Conservation (phyloP, 2,113 vertebrate genomes). For the Machaerirhynchus nigripectus region DNA sequence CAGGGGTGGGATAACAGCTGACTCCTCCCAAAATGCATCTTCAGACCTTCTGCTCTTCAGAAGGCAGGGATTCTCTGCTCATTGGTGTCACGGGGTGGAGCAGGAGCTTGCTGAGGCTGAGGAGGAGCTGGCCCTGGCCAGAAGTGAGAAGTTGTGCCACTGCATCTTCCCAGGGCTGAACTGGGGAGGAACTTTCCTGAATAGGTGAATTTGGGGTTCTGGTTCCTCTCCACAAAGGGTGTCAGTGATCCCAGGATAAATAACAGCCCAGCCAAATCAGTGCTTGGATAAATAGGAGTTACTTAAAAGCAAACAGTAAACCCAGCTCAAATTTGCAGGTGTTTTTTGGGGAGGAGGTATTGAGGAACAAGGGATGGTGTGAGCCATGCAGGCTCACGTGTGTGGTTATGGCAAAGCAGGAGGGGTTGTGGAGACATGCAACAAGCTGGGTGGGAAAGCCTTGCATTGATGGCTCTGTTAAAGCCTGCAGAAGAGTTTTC, state of each 20-base stretch:
- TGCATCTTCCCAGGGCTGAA: background rate
- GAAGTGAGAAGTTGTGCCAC: background rate
- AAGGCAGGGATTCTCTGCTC: background rate
- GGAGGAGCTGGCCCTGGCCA: background rate
- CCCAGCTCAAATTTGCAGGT: background rate
- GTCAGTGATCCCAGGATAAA: background rate
- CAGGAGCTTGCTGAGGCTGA: background rate
- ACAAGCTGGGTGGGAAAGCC: background rate
- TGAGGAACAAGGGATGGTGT: background rate
- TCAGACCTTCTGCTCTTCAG: background rate
- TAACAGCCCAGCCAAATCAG: background rate
- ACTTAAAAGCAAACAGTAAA: background rate
- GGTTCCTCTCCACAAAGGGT: background rate
- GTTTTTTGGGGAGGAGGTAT: background rate
- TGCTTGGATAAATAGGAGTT: background rate
- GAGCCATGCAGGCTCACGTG: fast-evolving
- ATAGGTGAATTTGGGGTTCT: background rate
- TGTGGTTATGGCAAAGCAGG: background rate
- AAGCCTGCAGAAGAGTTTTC: background rate
- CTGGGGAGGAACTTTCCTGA: background rate
- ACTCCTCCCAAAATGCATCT: background rate
- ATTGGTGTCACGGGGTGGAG: background rate
- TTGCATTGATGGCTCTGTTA: background rate
- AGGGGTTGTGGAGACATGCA: background rate
- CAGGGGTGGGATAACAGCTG: background rate